Base-by-base conservation (phyloP, 2,888 invertebrate species). In the Ichneumoninae sp. region DNA sequence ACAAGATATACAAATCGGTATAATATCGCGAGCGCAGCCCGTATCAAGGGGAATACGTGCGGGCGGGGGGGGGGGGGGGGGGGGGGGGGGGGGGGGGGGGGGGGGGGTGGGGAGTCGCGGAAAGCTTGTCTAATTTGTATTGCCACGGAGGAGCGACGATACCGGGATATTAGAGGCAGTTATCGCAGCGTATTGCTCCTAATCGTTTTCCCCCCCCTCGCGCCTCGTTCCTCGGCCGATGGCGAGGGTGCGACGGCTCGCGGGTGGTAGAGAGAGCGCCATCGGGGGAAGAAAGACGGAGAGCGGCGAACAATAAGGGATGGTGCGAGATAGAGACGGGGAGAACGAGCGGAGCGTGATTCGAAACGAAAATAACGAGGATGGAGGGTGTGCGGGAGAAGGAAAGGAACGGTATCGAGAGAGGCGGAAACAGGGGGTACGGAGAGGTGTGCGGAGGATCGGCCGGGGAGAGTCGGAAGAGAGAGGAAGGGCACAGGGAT, bases 121-220 rank as follows among this genome's bases (percentile, higher is more conserved):
- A n/a, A n/a, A 86, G 87, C 90, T 90, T 88, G 89, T 91, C 91
- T 92, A 92, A 93, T 92, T 92, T 91, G 92, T 92, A 91, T 91
- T 90, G 91, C 91, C 88, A 86, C 87, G 90, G 90, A 70, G 89
- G 89, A 88, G 89, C 89, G 88, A 33, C 78, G 72, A 90, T 90
- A 89, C 89, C 90, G 90, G 89, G 91, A 92, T 92, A 92, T 93
- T 92, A 92, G 91, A 91, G 91, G 91, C 91, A 92, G 93, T 93
- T 92, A 93, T 93, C 92, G 92, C 90, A 90, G 90, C 92, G 92
- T 92, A 93, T 92, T 92, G 93, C 92, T 92, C 91, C 92, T 93
- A 93, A 93, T 93, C 92, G 93, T 92, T 93, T 90, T 88, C 88
- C 78, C 86, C 71, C 40, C 40, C 76, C n/a, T 71, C 57, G 72